Base-by-base conservation (phyloP, 2,888 invertebrate species). In the Adela reaumurella region DNA sequence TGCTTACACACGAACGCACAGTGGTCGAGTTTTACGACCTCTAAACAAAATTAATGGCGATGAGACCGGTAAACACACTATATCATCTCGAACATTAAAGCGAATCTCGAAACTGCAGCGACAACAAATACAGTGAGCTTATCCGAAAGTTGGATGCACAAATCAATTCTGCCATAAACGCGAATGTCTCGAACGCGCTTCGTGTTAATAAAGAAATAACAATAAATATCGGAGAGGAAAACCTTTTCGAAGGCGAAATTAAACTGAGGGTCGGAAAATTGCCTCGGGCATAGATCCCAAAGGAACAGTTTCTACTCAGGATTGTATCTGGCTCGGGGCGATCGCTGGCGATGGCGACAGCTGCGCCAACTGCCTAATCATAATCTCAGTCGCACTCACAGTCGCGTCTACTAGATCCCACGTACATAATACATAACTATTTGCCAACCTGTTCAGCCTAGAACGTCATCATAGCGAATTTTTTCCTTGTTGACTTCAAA, bases 231-330 rank as follows among this genome's bases (percentile, higher is more conserved):
- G 63, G 19, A 47, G 55, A 55, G 62, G 66, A 67, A 70, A 70
- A 71, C 70, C 72, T 74, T 73, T 76, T 70, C 70, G 74, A 43
- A 73, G 68, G 68, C 70, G 68, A 71, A 74, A 74, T 76, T 70
- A 72, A 72, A 71, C 64, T 71, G 65, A 72, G 78, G 78, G 78
- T 72, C 70, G 66, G 76, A 72, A 77, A 77, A 77, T 76, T 76
- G 73, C 69, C 61, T 43, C 43, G 5, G 8, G 18, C 19, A 17
- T 43, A n/a, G 19, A 43, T 43, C 43, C 43, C 43, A 16, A 16
- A 43, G 43, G 35, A 35, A 35, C 35, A 35, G 35, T 35, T 35
- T 11, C 11, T 35, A 14, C 35, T 14, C n/a, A 35, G 35, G 35
- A 35, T 14, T 35, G n/a, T 8, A 35, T 35, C 11, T 35, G 3